Percentiles rank a stretch among this genome's conserved stretches.
These are phyloP conservation scores for Leucophenga montana DNA, from an alignment of 2,888 invertebrate species.

Conservation along the genomic window DNA sequence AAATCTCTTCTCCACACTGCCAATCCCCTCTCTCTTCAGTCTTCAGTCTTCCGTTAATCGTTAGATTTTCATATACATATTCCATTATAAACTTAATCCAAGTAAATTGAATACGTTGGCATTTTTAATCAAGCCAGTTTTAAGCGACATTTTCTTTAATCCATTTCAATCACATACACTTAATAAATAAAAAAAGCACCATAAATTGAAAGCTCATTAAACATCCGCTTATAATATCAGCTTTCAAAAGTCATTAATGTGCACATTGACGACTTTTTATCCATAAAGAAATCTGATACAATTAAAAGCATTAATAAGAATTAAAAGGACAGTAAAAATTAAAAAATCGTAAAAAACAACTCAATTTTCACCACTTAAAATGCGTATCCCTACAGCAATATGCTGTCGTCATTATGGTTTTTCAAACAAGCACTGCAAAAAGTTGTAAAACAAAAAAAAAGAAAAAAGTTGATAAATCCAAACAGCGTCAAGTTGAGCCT, in stretches of 20 bases:
- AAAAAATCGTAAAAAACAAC: slow-evolving; percentile 14
- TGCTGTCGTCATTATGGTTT: slow-evolving; percentile 28
- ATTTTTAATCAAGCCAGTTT: no score
- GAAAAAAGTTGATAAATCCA: slow-evolving; percentile 26
- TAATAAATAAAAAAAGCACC: neutral
- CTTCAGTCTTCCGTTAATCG: no score
- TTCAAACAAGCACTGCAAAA: slow-evolving; percentile 4
- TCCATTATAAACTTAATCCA: no score
- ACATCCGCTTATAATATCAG: slow-evolving; percentile 23
- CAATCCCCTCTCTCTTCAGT: no score
- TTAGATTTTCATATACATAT: no score
- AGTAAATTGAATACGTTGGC: no score
- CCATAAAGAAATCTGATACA: slow-evolving; percentile 27
- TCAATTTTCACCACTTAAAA: slow-evolving; percentile 19
- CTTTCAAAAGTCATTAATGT: slow-evolving; percentile 27
- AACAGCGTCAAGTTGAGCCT: slow-evolving; percentile 55
- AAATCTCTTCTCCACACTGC: no score
- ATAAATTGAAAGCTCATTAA: slow-evolving; percentile 23
- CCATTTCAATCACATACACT: no score
- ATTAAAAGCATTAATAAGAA: slow-evolving; percentile 12
- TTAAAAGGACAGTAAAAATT: neutral
- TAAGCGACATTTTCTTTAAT: no score
- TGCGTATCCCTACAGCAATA: slow-evolving; percentile 23
- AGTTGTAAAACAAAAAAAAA: slow-evolving; percentile 29
- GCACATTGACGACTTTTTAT: slow-evolving; percentile 8